Evolutionary conservation across 2,888 invertebrate genomes (phyloP).

Genomic region (Congeria kusceri): DNA sequence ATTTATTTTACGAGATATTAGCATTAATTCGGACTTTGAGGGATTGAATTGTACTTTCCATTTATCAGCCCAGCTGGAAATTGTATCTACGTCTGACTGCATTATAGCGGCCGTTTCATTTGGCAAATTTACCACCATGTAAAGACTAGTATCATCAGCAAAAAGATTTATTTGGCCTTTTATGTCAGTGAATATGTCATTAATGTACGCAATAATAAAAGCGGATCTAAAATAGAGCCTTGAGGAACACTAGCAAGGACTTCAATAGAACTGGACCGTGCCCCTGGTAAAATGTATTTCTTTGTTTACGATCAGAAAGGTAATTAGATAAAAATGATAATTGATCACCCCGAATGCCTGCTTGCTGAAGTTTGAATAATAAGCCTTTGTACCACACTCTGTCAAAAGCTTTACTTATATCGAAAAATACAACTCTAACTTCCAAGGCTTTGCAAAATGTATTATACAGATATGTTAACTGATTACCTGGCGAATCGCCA

Average conservation of each 20-base stretch:
- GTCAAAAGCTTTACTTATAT: constrained; percentile 54
- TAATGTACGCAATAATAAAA: constrained; percentile 14
- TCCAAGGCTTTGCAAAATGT: constrained; percentile 31
- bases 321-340: background rate
- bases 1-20: no score
- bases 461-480: constrained; percentile 20
- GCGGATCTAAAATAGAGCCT: constrained; percentile 15
- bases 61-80: constrained; percentile 2
- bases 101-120: background rate
- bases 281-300: background rate
- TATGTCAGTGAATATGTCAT: constrained; percentile 5
- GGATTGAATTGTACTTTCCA: constrained; percentile 8
- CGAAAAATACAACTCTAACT: constrained; percentile 39
- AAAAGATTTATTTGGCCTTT: constrained; percentile 10
- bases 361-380: background rate
- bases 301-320: background rate
- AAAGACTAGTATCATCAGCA: constrained; percentile 19
- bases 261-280: background rate
- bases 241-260: constrained; percentile 11
- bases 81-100: constrained; percentile 4
- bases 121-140: constrained; percentile 7
- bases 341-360: background rate
- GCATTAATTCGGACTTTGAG: no score
- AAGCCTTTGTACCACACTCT: constrained; percentile 11
- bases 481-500: constrained; percentile 44